phyloP scores from a whole-genome alignment of 23 tunicate species.

The Diplosoma virens region DNA sequence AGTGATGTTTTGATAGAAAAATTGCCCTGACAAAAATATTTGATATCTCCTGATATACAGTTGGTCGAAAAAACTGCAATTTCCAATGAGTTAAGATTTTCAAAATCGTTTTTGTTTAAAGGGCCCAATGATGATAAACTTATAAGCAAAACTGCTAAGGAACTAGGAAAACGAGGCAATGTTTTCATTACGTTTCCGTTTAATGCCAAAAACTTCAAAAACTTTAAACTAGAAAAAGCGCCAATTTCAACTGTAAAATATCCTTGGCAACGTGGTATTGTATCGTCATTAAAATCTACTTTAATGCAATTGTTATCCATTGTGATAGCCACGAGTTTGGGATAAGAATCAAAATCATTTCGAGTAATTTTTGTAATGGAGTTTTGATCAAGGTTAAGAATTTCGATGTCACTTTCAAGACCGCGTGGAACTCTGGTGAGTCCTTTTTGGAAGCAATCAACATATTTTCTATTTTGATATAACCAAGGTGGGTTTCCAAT shows the following conservation, averaged over 20 bases:
- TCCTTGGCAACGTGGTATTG: background rate
- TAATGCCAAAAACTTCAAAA: background rate
- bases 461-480: conserved; percentile 9
- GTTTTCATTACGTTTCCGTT: background rate
- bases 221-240: background rate
- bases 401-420: background rate
- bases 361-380: background rate
- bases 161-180: background rate
- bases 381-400: background rate
- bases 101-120: background rate
- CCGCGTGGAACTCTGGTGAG: background rate
- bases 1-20: background rate
- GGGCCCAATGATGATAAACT: background rate
- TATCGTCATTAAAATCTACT: background rate
- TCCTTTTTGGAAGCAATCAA: background rate
- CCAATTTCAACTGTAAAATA: background rate
- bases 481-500: background rate
- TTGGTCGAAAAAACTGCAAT: background rate
- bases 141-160: background rate
- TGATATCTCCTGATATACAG: background rate
- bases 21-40: background rate
- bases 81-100: background rate
- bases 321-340: background rate
- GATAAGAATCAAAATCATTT: background rate
- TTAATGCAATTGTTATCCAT: background rate